These are phyloP conservation scores for Cassiopea xamachana DNA, from an alignment of 30 jellyfish, hydroid and myxozoan species.

Conservation along the genomic window DNA sequence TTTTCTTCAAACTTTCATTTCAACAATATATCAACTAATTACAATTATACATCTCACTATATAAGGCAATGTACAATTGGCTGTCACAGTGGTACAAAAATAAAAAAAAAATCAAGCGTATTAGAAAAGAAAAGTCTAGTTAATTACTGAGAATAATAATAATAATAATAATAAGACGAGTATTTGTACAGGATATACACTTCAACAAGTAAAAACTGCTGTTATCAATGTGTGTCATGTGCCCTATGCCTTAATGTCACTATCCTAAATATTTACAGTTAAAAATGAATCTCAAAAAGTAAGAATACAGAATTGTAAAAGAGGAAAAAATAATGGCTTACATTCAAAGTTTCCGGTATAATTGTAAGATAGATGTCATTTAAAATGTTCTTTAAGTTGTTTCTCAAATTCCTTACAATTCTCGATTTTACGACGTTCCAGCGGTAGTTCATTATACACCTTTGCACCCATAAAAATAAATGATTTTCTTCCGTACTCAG, in stretches of 20 bases:
- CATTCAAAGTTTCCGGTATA: slow-evolving; percentile 30
- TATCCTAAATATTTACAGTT: not conserved
- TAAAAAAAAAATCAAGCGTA: no score
- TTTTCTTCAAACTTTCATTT: no score
- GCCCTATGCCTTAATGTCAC: slow-evolving; percentile 28
- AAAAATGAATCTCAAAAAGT: slow-evolving; percentile 7
- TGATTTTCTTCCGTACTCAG: slow-evolving; percentile 62
- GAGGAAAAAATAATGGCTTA: not conserved
- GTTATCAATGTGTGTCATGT: slow-evolving; percentile 56
- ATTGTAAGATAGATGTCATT: slow-evolving; percentile 11
- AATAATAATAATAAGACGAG: slow-evolving; percentile 27
- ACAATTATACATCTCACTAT: no score
- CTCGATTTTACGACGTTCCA: slow-evolving; percentile 53
- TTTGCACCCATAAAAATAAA: slow-evolving; percentile 60
- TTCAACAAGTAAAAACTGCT: slow-evolving; percentile 39
- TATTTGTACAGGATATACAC: slow-evolving; percentile 53
- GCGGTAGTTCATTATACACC: slow-evolving; percentile 70
- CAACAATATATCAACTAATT: no score
- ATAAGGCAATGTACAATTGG: no score
- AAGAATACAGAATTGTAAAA: slow-evolving; percentile 5
- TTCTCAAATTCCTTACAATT: slow-evolving; percentile 21
- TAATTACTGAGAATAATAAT: no score
- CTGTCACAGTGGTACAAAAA: no score
- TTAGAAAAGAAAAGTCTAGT: no score
- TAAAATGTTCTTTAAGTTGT: slow-evolving; percentile 23